Base-by-base conservation (phyloP, 2,113 vertebrate species). In the Austrofundulus limnaeus region DNA sequence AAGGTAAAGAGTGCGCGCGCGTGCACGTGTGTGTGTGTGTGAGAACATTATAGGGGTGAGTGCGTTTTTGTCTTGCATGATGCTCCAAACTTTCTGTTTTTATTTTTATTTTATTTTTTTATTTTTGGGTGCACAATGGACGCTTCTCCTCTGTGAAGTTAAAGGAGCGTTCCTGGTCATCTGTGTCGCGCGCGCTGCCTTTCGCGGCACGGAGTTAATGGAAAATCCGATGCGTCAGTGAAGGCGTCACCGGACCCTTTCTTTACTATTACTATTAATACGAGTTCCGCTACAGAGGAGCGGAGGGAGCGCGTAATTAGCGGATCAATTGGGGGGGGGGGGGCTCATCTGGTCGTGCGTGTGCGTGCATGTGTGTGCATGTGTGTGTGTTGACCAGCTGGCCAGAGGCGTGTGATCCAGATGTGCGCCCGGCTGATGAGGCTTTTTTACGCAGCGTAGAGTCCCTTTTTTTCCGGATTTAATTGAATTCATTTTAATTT, bases 1-100 rank as follows among this genome's bases (percentile, higher is more conserved):
- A 98, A 98, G 97, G 97, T 98, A 94, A 89, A 54, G 17, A n/a
- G 31, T 74, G 71, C 63, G 86, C 75, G 80, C 87, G 87, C 86
- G 84, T 85, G 85, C 74, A 81, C 38, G 73, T 61, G 86, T 51
- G 86, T 15, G 41, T 42, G 81, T 90, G 45, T 89, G 92, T 89
- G 75, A 73, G 72, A 86, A 82, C 89, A 90, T 86, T 89, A 88
- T 88, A 90, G 75, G 81, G 87, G 91, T 86, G 84, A 80, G 70
- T 79, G 81, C 82, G 63, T 61, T 77, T 61, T 77, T 45, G 65
- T 81, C 85, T n/a, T 82, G 87, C 88, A 78, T 81, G 88, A 82
- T 78, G 81, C 82, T n/a, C 82, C 85, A 78, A 90, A 92, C 91
- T 93, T 84, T n/a, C n/a, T n/a, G n/a, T n/a, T n/a, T n/a, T n/a